Evolutionary conservation across 2,888 invertebrate genomes (phyloP).

Genomic region (Melitaea athalia): DNA sequence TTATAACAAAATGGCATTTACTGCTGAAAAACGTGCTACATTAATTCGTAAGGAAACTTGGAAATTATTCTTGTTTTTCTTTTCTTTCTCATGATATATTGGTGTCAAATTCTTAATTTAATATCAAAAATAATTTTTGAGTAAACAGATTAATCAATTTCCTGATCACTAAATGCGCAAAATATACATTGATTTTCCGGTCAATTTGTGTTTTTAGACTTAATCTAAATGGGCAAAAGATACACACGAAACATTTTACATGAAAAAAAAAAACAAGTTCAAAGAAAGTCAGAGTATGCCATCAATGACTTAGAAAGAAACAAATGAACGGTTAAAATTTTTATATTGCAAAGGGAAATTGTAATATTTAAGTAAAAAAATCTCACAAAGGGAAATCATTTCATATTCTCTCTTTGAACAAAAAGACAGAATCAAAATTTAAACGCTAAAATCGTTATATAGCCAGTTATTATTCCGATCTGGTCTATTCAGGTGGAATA

Average conservation of each 20-base stretch:
- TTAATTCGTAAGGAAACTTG: neutral
- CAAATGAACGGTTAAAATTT: too few relatives aligned
- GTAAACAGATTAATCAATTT: too few relatives aligned
- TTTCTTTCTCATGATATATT: too few relatives aligned
- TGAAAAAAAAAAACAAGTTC: too few relatives aligned
- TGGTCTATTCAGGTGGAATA: conserved; percentile 2
- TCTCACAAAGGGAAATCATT: neutral
- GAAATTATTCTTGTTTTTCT: too few relatives aligned
- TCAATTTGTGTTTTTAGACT: too few relatives aligned
- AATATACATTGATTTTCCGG: too few relatives aligned
- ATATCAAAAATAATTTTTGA: too few relatives aligned
- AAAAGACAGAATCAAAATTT: neutral
- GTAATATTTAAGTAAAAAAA: neutral
- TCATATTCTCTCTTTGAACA: neutral
- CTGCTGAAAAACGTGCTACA: neutral
- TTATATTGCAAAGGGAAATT: neutral
- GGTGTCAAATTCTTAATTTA: too few relatives aligned
- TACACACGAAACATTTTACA: too few relatives aligned
- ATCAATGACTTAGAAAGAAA: neutral
- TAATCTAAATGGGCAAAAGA: too few relatives aligned
- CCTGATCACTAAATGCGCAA: too few relatives aligned
- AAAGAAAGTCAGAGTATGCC: neutral
- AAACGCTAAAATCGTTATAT: neutral
- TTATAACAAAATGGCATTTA: neutral
- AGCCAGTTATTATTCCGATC: neutral